Evolutionary conservation across 2,113 vertebrate species (phyloP).

Genomic region (Colistium nudipinnis): DNA sequence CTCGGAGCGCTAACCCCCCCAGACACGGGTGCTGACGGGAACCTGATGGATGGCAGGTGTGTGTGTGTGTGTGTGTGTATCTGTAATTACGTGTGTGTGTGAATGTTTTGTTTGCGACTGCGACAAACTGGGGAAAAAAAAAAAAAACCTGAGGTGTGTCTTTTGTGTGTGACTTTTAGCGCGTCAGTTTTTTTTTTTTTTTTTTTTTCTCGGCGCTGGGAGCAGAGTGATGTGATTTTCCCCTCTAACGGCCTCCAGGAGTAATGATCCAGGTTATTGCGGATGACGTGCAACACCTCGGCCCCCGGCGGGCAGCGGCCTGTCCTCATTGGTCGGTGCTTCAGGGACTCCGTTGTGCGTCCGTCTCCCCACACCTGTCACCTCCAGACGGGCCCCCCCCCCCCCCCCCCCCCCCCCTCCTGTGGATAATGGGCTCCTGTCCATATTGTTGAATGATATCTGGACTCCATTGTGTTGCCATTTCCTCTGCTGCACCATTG

Average conservation of each 20-base stretch:
- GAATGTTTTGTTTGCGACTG: neutral
- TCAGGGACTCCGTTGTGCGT: slow-evolving; percentile 54
- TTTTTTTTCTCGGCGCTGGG: slow-evolving; percentile 53
- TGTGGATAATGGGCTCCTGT: slow-evolving; percentile 69
- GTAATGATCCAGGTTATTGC: slow-evolving; percentile 76
- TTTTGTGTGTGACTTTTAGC: slow-evolving; percentile 61
- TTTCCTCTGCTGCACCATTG: slow-evolving; percentile 53
- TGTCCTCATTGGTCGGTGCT: slow-evolving; percentile 58
- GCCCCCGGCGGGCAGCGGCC: slow-evolving; percentile 60
- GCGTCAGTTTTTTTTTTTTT: slow-evolving; percentile 60
- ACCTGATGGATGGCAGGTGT: neutral
- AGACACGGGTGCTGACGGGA: slow-evolving; percentile 18
- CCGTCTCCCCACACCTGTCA: slow-evolving; percentile 55
- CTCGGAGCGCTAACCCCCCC: slow-evolving; percentile 42
- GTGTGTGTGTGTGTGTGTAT: neutral
- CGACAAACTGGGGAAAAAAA: neutral
- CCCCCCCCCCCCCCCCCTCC: slow-evolving; percentile 33
- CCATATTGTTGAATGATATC: slow-evolving; percentile 74
- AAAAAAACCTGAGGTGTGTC: slow-evolving; percentile 31
- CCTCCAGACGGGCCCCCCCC: slow-evolving; percentile 41
- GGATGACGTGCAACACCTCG: slow-evolving; percentile 72
- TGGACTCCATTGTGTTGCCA: slow-evolving; percentile 63
- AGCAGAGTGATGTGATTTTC: slow-evolving; percentile 68
- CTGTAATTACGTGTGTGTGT: neutral
- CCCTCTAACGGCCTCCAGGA: slow-evolving; percentile 69